Base-by-base conservation (phyloP, 2,888 invertebrate species). In the Drosophila mulleri region DNA sequence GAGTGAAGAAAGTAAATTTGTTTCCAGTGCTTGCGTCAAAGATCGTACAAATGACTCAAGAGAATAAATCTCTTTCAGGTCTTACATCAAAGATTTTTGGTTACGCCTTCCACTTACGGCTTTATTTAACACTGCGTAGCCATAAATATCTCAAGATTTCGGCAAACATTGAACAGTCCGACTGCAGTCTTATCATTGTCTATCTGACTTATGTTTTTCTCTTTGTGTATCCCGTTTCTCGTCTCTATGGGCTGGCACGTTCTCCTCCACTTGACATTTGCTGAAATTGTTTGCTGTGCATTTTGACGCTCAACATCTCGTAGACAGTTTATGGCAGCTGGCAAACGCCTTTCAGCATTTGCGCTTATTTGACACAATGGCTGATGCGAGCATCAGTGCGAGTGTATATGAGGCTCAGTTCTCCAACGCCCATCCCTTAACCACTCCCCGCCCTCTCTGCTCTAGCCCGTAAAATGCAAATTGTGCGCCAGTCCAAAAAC, bases 281-380 rank as follows among this genome's bases (percentile, higher is more conserved):
- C 66, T 71, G 66, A 69, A 73, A 80, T 62, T 78, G 83, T 88
- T 86, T 86, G 72, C 72, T 69, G 71, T 75, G 69, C 75, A 83
- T 78, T 78, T 78, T 66, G 64, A 48, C 61, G 47, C 54, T 41
- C 52, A 53, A 75, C 76, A 66, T 45, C 71, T 58, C 54, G 70
- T 39, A 65, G 79, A 53, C 63, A 71, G 67, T 71, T 64, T 44
- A 63, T 60, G 53, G 32, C 77, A 69, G 50, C 66, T 66, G 65
- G 48, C 62, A 65, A 65, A 78, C 73, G 72, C 72, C 65, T 72
- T 16, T 67, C 53, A 72, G 73, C 81, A 67, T 76, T 89, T 75
- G 72, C 74, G 84, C 89, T 89, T 85, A 88, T 83, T 85, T 85
- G 86, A 88, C 83, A 86, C 77, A 85, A 85, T 75, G 79, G 73